Conservation (phyloP, 2,113 vertebrate genomes). For the Callorhinus ursinus region DNA sequence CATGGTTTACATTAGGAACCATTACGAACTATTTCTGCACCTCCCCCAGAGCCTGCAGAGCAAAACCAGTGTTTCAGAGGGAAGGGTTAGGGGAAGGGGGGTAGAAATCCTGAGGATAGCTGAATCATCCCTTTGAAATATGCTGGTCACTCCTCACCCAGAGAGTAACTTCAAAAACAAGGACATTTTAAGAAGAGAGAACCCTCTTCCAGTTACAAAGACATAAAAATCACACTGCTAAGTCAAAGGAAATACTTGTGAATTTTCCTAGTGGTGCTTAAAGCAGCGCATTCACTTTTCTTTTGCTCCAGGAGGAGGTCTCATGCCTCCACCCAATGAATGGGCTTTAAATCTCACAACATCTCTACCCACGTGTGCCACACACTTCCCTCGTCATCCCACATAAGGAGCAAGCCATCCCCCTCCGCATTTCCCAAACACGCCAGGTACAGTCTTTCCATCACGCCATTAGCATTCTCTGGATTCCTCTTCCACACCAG, state of each 20-base stretch:
- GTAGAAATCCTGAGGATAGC: not conserved
- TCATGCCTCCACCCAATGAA: not conserved
- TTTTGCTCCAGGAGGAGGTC: not conserved
- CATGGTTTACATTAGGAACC: not conserved
- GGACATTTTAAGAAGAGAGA: not conserved
- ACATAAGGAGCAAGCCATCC: not conserved
- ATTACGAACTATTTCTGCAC: not conserved
- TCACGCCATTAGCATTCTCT: not conserved
- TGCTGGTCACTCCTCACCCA: not conserved
- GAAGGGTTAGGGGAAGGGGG: not conserved
- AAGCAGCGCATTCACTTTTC: not conserved
- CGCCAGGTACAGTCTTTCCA: no score
- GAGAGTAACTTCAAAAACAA: slow-evolving; percentile 29
- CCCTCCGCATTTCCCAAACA: not conserved
- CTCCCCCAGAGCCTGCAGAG: not conserved
- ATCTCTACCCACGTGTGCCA: not conserved
- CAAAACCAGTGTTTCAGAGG: not conserved
- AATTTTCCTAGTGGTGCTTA: not conserved
- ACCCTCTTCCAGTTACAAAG: not conserved
- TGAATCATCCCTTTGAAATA: slow-evolving; percentile 47
- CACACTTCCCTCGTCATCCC: not conserved
- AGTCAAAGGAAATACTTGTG: not conserved
- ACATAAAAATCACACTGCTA: not conserved
- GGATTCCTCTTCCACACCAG: not conserved
- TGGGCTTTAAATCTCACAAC: not conserved